Base-by-base conservation (phyloP, 2,113 vertebrate species). In the Climacteris rufus region DNA sequence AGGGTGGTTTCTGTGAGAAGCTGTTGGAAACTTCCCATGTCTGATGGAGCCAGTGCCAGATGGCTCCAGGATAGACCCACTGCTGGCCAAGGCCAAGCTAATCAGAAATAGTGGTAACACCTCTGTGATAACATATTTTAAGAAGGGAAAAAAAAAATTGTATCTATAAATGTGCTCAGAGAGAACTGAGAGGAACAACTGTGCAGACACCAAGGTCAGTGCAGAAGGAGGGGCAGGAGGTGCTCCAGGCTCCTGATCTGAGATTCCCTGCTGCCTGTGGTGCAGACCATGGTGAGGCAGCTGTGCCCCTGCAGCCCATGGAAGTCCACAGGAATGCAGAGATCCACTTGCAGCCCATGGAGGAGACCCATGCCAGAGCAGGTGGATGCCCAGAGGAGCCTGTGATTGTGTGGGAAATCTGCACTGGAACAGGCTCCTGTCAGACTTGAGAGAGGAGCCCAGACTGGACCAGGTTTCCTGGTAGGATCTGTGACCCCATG, bases 291-390 rank as follows among this genome's bases (percentile, higher is more conserved):
- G 15, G 8, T 15, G 15, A 56, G 5, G 28, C 18, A 47, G 9
- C 39, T 28, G 10, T 45, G 77, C 27, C 13, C 15, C 40, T 45
- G 60, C 21, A 66, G 33, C 61, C 16, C 27, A 6, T 49, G 42
- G 27, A 33, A 7, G 8, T 25, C 3, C 5, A 39, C 16, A 21
- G 27, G 21, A 4, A 10, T 47, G 27, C 21, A 68, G 52, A 80
- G 50, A 16, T 37, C 3, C 4, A 13, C 13, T 16, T 1, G 7
- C 21, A 53, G 69, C 18, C 40, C 1, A 2, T 19, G 23, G 6
- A 18, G 7, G 7, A 39, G 17, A 12, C 13, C 8, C 22, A 33
- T 7, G 7, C 18, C 31, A 33, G 33, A 72, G 13, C 13, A 37
- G 39, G 33, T 25, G 16, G 13, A 42, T 30, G 27, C 33, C 22